These are phyloP conservation scores for Pseudoatta argentina DNA, from an alignment of 1,140 invertebrate species.

Conservation along the genomic window DNA sequence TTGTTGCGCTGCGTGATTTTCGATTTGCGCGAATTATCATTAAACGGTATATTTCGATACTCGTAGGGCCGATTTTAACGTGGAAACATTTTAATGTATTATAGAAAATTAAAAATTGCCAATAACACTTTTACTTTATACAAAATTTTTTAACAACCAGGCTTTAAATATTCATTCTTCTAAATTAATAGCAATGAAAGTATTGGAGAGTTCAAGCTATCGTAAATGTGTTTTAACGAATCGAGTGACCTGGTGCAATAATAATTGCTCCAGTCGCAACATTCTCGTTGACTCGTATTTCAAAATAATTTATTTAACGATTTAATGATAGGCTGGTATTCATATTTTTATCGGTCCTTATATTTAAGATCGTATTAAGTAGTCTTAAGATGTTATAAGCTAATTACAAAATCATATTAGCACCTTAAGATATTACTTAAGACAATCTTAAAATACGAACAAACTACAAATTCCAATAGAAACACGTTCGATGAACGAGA, in stretches of 20 bases:
- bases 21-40: slow-evolving; percentile 24
- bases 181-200: slow-evolving; percentile 15
- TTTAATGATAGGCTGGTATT: not conserved
- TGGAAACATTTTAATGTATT: not conserved
- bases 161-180: slow-evolving; percentile 1
- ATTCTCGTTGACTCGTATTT: not conserved
- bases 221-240: not conserved
- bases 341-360: too few species aligned
- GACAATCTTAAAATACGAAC: too few species aligned
- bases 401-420: too few species aligned
- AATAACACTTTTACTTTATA: not conserved
- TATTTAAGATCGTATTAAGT: too few species aligned
- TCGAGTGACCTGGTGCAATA: not conserved
- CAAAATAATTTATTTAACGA: slow-evolving; percentile 5
- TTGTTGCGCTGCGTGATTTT: slow-evolving; percentile 15
- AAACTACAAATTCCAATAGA: too few species aligned
- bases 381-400: too few species aligned
- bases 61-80: not conserved
- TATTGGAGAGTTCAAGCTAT: not conserved
- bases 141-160: not conserved
- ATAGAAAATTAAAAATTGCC: not conserved
- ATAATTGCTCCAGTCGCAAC: not conserved
- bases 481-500: not conserved
- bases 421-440: too few species aligned
- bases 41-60: not conserved